phyloP scores from a whole-genome alignment of 2,113 vertebrate species.

The Chelonoidis abingdonii region DNA sequence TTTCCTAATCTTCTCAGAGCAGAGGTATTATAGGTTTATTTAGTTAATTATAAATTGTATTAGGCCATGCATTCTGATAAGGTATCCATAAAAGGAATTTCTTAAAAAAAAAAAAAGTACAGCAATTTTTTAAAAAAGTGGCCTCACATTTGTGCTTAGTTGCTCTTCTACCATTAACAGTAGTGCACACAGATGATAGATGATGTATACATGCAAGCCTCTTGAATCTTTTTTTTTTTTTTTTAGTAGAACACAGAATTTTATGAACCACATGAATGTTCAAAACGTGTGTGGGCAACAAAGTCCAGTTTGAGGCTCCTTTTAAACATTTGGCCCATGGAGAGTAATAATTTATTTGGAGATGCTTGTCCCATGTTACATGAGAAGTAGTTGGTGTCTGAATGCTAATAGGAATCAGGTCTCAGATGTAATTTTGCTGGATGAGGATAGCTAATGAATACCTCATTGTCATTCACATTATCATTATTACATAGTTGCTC shows the following conservation, averaged over 20 bases:
- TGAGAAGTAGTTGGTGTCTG: background rate
- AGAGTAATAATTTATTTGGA: background rate
- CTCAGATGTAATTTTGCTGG: background rate
- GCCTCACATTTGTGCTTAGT: background rate
- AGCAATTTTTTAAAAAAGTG: slow-evolving; percentile 4
- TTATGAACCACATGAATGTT: background rate
- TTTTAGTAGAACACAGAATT: too few relatives aligned
- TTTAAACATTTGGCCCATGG: background rate
- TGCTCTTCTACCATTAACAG: background rate
- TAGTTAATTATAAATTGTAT: background rate
- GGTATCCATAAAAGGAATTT: background rate
- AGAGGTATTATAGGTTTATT: background rate
- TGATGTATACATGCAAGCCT: background rate
- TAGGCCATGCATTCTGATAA: background rate
- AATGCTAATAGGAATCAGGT: background rate
- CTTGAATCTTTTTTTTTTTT: background rate
- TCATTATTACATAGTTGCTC: background rate
- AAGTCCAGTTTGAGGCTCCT: background rate
- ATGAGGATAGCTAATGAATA: background rate
- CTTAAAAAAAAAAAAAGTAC: background rate
- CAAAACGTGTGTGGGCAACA: fast-evolving
- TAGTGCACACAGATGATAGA: background rate
- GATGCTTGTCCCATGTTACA: fast-evolving
- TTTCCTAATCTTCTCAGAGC: background rate
- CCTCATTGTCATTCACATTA: background rate